phyloP scores from a whole-genome alignment of 2,888 invertebrate genomes.

The Idaea aversata region DNA sequence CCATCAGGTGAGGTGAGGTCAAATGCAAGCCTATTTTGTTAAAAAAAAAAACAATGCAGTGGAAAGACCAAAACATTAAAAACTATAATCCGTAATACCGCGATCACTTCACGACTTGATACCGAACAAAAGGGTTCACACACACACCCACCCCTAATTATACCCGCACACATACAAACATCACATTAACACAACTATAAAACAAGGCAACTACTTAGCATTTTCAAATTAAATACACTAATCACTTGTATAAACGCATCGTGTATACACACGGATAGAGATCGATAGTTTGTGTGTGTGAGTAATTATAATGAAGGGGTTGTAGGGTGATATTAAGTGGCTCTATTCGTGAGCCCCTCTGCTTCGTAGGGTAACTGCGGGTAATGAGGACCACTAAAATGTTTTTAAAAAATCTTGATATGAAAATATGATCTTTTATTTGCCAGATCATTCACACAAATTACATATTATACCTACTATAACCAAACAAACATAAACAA shows the following conservation, averaged over 20 bases:
- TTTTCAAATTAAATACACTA: conserved; percentile 81
- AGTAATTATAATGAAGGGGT: conserved; percentile 79
- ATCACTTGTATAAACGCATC: conserved; percentile 75
- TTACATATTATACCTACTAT: too few relatives aligned
- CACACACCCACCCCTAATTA: conserved; percentile 66
- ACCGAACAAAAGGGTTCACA: conserved; percentile 66
- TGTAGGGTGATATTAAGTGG: conserved; percentile 79
- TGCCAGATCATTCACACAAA: too few relatives aligned
- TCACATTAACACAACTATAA: conserved; percentile 62
- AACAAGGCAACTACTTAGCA: conserved; percentile 79
- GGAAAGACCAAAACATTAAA: conserved; percentile 12
- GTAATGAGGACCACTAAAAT: too few relatives aligned
- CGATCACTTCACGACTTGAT: conserved; percentile 64
- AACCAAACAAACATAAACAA: too few relatives aligned
- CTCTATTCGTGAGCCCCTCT: conserved; percentile 72
- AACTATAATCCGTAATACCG: conserved; percentile 65
- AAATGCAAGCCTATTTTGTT: too few relatives aligned
- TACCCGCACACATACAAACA: conserved; percentile 49
- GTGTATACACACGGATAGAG: conserved; percentile 57
- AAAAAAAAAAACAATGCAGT: too few relatives aligned
- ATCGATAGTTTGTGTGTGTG: conserved; percentile 74
- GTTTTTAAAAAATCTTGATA: too few relatives aligned
- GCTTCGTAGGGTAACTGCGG: conserved; percentile 41
- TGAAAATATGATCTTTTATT: too few relatives aligned
- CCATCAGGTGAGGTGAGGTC: too few relatives aligned